Evolutionary conservation across 2,113 vertebrate species (phyloP).

Genomic region (Electrona antarctica): DNA sequence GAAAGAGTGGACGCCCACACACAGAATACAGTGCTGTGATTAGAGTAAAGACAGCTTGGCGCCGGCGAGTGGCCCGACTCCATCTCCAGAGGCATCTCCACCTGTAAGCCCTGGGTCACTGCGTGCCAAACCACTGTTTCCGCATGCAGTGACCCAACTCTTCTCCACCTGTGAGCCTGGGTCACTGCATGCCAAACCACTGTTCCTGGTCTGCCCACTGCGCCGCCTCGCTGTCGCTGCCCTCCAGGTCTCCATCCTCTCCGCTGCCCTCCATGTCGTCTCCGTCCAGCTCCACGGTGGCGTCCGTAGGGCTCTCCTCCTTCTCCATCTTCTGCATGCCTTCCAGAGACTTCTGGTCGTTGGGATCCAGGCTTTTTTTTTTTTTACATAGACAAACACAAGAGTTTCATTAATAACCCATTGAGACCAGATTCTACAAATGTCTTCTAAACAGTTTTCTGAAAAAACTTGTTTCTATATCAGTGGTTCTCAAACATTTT

Average conservation of each 20-base stretch:
- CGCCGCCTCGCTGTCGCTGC: slow-evolving; percentile 96
- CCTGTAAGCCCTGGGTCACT: too few relatives aligned
- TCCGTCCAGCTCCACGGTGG: slow-evolving; percentile 95
- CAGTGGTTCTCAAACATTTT: too few relatives aligned
- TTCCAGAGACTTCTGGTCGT: slow-evolving; percentile 97
- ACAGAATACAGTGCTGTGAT: slow-evolving; percentile 7
- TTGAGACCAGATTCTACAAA: too few relatives aligned
- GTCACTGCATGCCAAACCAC: slow-evolving; percentile 98
- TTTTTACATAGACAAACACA: neutral
- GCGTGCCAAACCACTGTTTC: too few relatives aligned
- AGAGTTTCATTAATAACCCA: too few relatives aligned
- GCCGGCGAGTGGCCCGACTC: too few relatives aligned
- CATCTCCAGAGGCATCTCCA: too few relatives aligned
- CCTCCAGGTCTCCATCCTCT: slow-evolving; percentile 96
- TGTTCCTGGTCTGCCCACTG: slow-evolving; percentile 99
- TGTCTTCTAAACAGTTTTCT: too few relatives aligned
- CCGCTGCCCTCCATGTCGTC: slow-evolving; percentile 99
- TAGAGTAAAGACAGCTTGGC: slow-evolving; percentile 3
- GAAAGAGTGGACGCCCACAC: neutral
- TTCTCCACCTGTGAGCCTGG: neutral
- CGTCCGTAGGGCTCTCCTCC: slow-evolving; percentile 95
- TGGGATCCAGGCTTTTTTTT: slow-evolving; percentile 89
- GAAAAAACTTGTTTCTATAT: too few relatives aligned
- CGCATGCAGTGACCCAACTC: too few relatives aligned
- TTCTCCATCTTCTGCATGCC: slow-evolving; percentile 99